Percentiles rank a stretch among this genome's conserved stretches.
Evolutionary conservation across 2,113 vertebrate species (phyloP).

Genomic region (Neopipo cinnamomea): DNA sequence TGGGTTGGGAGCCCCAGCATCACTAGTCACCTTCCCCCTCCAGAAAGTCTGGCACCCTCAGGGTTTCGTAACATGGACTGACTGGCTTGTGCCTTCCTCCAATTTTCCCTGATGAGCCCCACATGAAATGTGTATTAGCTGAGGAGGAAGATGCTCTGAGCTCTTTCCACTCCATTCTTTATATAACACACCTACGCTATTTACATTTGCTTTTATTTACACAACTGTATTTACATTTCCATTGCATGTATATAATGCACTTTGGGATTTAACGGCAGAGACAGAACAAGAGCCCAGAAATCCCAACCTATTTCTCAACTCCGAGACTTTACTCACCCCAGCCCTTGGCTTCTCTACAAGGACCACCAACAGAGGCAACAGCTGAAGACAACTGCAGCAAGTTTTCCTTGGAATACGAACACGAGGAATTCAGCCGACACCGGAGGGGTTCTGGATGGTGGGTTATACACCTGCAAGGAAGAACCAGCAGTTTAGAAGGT

Average conservation of each 20-base stretch:
- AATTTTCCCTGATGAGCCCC: background rate
- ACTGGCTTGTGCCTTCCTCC: background rate
- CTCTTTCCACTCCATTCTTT: background rate
- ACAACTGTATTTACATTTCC: background rate
- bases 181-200: background rate
- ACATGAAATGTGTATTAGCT: background rate
- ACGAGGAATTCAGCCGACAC: background rate
- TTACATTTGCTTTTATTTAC: background rate
- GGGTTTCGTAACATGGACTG: background rate
- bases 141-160: background rate
- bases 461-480: background rate
- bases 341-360: background rate
- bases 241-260: background rate
- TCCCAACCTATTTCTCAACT: background rate
- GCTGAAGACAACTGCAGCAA: background rate
- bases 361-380: constrained; percentile 20
- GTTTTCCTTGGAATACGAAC: background rate
- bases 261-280: background rate
- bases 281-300: background rate
- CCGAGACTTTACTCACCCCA: background rate
- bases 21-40: background rate
- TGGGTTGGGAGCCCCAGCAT: background rate
- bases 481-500: background rate
- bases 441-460: background rate
- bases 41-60: background rate